Conservation (phyloP, 2,888 invertebrate genomes). For the Hirtodrosophila confusa region DNA sequence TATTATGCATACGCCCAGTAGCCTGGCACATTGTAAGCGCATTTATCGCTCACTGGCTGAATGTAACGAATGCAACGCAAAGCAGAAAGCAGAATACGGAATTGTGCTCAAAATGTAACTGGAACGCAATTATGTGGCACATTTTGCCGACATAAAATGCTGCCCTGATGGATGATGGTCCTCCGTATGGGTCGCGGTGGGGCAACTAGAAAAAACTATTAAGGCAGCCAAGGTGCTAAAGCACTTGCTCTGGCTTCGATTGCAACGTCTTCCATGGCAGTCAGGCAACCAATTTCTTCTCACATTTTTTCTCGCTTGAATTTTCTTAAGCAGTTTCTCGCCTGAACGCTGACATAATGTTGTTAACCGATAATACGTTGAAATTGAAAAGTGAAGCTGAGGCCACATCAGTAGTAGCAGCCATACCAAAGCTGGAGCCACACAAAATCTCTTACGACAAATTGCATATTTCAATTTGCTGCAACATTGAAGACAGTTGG, state of each 20-base stretch:
- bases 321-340: constrained; percentile 82
- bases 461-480: constrained; percentile 80
- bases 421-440: constrained; percentile 44
- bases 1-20: constrained; percentile 32
- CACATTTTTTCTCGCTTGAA: constrained; percentile 57
- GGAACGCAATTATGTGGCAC: constrained; percentile 74
- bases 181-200: too few relatives aligned
- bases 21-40: constrained; percentile 39
- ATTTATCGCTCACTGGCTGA: constrained; percentile 39
- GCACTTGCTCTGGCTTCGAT: constrained; percentile 51
- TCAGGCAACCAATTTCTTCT: constrained; percentile 50
- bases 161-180: constrained; percentile 41
- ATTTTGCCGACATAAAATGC: constrained; percentile 57
- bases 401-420: constrained; percentile 15
- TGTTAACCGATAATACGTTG: constrained; percentile 81
- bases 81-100: constrained; percentile 27
- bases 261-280: constrained; percentile 18
- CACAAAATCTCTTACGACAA: constrained; percentile 79
- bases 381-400: constrained; percentile 63
- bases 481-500: constrained; percentile 64
- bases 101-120: constrained; percentile 73
- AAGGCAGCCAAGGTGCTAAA: constrained; percentile 61
- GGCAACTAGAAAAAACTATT: constrained; percentile 52
- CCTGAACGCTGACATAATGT: constrained; percentile 80
- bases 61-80: constrained; percentile 29